Base-by-base conservation (phyloP, 1,140 invertebrate genomes). In the Solenopsis fugax region DNA sequence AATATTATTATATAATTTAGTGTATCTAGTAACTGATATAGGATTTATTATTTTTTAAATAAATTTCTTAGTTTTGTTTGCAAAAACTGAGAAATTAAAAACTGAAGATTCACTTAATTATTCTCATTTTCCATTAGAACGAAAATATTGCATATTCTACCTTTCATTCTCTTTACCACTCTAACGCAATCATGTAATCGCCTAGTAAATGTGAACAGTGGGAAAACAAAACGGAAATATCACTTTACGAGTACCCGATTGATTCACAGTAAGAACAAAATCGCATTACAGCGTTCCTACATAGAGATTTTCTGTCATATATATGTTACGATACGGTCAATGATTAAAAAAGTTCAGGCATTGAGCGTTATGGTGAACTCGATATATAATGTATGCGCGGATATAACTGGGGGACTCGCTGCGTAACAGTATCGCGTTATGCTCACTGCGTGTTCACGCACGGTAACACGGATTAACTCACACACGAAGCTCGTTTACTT, bases 401-500 rank as follows among this genome's bases (percentile, higher is more conserved):
- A 2, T 21, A 58, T 58, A 24, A n/a, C 56, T 9, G 21, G 9
- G 21, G 56, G 56, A 58, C n/a, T 58, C 12, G 21, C 54, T 21
- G 21, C 21, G 56, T 58, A 58, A 58, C 56, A 58, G 56, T 58
- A 58, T 58, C 56, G 10, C 21, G 56, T 58, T 58, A 58, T 58
- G 56, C 56, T 58, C 24, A 4, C n/a, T 58, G 56, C 56, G 21
- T 58, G 56, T 58, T 58, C 56, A 58, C 9, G 56, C 56, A 58
- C 21, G 21, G 56, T 58, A 58, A 58, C 56, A n/a, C 24, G 56
- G 56, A 58, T 58, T 58, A 58, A 58, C 21, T 58, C 56, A 58
- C 56, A 58, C 56, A 58, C 41, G 41, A 21, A 58, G 56, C 10
- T 12, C 0, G 21, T 24, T 24, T 58, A 29, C 21, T 24, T 58